Evolutionary conservation across 2,797 vertebrate species (phyloP).

Genomic region (Sebastes melanostomus): DNA sequence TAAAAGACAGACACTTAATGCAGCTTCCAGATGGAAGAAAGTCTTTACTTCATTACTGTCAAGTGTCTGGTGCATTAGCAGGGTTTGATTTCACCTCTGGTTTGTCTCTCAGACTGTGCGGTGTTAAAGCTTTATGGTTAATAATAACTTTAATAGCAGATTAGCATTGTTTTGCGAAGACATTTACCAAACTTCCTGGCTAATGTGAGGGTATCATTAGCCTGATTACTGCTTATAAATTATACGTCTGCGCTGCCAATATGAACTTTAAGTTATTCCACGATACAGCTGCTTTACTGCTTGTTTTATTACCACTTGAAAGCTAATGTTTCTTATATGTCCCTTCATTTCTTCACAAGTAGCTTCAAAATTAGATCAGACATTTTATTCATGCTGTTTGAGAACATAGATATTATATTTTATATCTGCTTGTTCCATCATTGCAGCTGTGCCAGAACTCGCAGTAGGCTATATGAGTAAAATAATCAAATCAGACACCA

Average conservation of each 20-base stretch:
- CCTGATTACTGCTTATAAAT: constrained; percentile 42
- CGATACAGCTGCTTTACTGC: constrained; percentile 9
- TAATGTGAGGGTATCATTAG: constrained; percentile 48
- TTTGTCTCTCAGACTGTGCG: constrained; percentile 61
- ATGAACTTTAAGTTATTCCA: constrained; percentile 32
- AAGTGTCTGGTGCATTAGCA: constrained; percentile 57
- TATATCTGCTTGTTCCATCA: not conserved
- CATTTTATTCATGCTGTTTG: not conserved
- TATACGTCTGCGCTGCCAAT: constrained; percentile 31
- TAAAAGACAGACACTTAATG: constrained; percentile 68
- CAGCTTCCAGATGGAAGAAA: constrained; percentile 73
- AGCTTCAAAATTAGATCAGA: constrained; percentile 2
- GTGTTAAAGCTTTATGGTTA: constrained; percentile 38
- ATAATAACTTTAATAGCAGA: constrained; percentile 54
- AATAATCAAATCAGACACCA: not conserved
- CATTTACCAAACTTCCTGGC: constrained; percentile 47
- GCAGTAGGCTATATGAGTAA: not conserved
- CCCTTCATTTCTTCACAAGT: not conserved
- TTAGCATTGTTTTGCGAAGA: constrained; percentile 42
- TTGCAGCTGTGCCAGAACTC: not conserved
- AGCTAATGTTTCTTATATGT: not conserved
- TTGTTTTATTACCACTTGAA: constrained; percentile 31
- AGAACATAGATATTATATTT: not conserved
- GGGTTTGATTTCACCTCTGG: constrained; percentile 62
- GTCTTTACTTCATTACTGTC: constrained; percentile 70